Conservation (phyloP, 2,113 vertebrate species). For the Microcebus lehilahytsara region DNA sequence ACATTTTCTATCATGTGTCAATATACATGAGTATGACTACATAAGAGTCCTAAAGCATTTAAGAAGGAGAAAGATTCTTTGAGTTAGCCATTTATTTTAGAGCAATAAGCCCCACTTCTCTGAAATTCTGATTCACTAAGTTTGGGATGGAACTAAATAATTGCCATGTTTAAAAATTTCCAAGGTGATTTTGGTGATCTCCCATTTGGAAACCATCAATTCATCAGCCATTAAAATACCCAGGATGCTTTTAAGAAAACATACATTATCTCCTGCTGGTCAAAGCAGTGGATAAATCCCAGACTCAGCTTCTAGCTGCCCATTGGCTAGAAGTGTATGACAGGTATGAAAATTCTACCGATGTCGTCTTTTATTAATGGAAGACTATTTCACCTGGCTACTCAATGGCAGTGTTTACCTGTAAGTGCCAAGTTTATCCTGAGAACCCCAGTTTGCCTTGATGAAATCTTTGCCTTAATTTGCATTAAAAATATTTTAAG, state of each 20-base stretch:
- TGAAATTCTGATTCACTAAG: constrained; percentile 18
- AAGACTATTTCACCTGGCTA: background rate
- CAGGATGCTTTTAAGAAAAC: background rate
- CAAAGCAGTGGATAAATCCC: background rate
- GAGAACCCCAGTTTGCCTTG: background rate
- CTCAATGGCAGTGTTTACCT: background rate
- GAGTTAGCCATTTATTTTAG: background rate
- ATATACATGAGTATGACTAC: background rate
- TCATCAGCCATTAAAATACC: background rate
- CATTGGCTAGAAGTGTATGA: background rate
- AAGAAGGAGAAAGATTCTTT: background rate
- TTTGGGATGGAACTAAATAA: background rate
- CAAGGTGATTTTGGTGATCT: background rate
- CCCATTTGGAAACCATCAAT: background rate
- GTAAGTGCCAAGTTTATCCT: background rate
- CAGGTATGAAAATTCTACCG: background rate
- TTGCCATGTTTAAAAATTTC: background rate
- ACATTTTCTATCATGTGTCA: background rate
- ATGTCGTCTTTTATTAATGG: background rate
- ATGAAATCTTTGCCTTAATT: background rate
- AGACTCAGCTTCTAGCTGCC: background rate
- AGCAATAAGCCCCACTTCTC: background rate
- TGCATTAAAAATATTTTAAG: background rate
- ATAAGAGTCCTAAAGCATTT: background rate
- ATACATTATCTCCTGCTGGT: background rate